Percentiles rank a stretch among this genome's conserved stretches.
Evolutionary conservation across 2,888 invertebrate species (phyloP).

Genomic region (Hirudinaria manillensis): DNA sequence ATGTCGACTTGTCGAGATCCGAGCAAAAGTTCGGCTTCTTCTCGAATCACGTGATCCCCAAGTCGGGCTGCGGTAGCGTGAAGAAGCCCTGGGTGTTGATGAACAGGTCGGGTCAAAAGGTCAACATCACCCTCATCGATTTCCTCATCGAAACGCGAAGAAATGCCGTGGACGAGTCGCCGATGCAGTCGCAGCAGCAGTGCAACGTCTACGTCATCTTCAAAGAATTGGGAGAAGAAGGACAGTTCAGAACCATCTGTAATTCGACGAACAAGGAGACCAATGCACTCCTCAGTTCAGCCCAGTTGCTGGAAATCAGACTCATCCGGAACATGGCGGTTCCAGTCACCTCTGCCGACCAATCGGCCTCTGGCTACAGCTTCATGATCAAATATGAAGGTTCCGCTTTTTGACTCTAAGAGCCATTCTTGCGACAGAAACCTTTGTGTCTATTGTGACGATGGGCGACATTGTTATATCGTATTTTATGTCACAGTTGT

Average conservation of each 20-base stretch:
- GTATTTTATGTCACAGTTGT: too few species aligned
- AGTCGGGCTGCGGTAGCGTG: neutral
- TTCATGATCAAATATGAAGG: constrained; percentile 30
- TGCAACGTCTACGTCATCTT: constrained; percentile 25
- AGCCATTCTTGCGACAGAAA: neutral
- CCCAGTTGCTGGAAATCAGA: constrained; percentile 18
- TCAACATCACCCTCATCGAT: constrained; percentile 25
- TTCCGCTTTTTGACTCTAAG: neutral
- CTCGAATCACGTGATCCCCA: constrained; percentile 4
- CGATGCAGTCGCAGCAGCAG: neutral
- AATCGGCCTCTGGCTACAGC: neutral
- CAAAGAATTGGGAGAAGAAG: constrained; percentile 13
- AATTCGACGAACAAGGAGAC: constrained; percentile 1
- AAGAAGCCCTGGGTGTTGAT: constrained; percentile 18
- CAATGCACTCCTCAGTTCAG: constrained; percentile 9
- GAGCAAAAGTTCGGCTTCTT: constrained; percentile 16
- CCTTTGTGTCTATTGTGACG: neutral
- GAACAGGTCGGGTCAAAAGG: constrained; percentile 20
- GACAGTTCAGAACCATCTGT: constrained; percentile 21
- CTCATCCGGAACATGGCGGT: constrained; percentile 2
- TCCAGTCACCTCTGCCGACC: neutral
- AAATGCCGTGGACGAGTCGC: too few species aligned
- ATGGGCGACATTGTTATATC: too few species aligned
- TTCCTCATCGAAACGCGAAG: neutral
- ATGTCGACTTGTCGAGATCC: constrained; percentile 11